Base-by-base conservation (phyloP, 2,113 vertebrate genomes). In the Rhabdornis inornatus region DNA sequence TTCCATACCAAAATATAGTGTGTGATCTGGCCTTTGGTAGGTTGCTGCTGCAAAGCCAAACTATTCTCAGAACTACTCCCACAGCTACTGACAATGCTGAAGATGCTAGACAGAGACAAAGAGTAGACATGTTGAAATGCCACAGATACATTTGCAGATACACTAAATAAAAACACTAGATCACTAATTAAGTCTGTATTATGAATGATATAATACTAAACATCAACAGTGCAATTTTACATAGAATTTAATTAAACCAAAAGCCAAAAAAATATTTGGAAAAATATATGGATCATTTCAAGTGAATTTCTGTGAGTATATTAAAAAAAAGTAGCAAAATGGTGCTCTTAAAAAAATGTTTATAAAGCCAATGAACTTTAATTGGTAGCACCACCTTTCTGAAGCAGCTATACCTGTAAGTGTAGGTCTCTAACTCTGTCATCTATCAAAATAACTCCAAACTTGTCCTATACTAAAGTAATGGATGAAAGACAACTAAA, bases 11-110 rank as follows among this genome's bases (percentile, higher is more conserved):
- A 95, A 90, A 92, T 12, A 94, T 53, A 93, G 56, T 44, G 65
- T 90, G 92, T 85, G 65, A 92, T 90, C 91, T 95, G 57, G 78
- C 75, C 91, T 93, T 90, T 90, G 75, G 94, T 45, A 92, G 80
- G 35, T 49, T 92, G 92, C 91, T 93, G 94, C 75, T 88, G 92
- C 86, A 90, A 39, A 93, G 82, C 78, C 85, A 68, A 96, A 96
- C 93, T 96, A 92, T 57, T 82, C 85, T 90, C 88, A 95, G 88
- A 94, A 93, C 85, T 92, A 94, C 35, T 94, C 70, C 82, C 82
- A 93, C 85, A 90, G 88, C 85, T 90, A 92, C 85, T 92, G 91
- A 96, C 85, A 94, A 55, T 82, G 78, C 56, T 92, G 91, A 91
- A 90, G 85, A 87, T 66, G 74, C 82, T 79, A 84, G 25, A 95